Evolutionary conservation across 2,797 vertebrate genomes (phyloP).

Genomic region (Margarornis squamiger): DNA sequence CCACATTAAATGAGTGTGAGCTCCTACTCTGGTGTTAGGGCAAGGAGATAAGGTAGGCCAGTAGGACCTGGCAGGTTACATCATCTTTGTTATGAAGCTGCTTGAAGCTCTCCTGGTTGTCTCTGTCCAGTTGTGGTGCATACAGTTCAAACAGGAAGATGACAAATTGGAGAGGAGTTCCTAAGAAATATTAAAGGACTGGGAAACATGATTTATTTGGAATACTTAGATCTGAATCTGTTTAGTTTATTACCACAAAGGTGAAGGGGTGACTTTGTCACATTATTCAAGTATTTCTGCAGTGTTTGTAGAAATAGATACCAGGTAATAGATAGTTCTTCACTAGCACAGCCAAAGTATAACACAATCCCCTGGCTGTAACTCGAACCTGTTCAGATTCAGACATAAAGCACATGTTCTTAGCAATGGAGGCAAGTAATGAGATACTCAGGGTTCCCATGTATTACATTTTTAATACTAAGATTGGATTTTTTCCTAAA

Average conservation of each 20-base stretch:
- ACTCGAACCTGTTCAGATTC: not conserved
- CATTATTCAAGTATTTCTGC: not conserved
- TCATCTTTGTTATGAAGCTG: not conserved
- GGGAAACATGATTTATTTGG: not conserved
- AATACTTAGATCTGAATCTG: not conserved
- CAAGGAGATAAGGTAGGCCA: not conserved
- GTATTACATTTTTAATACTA: not conserved
- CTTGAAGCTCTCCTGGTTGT: not conserved
- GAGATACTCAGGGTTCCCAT: not conserved
- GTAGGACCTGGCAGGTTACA: not conserved
- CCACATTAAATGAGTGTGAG: not conserved
- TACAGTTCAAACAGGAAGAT: not conserved
- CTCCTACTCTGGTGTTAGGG: not conserved
- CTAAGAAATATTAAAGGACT: not conserved
- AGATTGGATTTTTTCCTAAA: not conserved
- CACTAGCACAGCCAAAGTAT: not conserved
- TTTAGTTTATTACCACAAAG: not conserved
- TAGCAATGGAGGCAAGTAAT: not conserved
- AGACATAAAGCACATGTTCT: not conserved
- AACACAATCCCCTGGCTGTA: not conserved
- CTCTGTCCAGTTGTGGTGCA: not conserved
- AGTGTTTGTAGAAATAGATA: not conserved
- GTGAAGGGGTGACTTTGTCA: constrained; percentile 1
- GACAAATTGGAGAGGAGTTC: not conserved
- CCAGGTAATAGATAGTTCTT: not conserved